Percentiles rank a stretch among this genome's conserved stretches.
These are phyloP conservation scores for Poeciliopsis retropinna DNA, from an alignment of 2,113 vertebrate species.

Conservation along the genomic window DNA sequence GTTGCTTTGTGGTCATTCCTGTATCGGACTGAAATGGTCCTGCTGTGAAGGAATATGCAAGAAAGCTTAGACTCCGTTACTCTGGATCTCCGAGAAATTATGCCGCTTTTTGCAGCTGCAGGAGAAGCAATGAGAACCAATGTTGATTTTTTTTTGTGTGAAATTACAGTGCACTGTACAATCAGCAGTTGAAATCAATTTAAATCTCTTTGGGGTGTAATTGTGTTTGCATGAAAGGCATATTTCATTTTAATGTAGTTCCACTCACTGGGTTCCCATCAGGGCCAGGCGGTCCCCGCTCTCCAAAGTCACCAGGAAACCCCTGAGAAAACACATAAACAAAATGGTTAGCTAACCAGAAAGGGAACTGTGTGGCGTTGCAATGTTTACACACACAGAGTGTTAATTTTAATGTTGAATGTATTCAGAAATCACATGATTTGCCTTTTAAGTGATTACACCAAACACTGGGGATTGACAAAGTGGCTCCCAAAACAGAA, in stretches of 20 bases:
- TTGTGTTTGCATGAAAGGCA: background rate
- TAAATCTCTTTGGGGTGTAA: slow-evolving; percentile 12
- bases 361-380: background rate
- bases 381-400: slow-evolving; percentile 19
- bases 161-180: background rate
- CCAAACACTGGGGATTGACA: slow-evolving; percentile 22
- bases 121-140: background rate
- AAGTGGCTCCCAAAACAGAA: slow-evolving; percentile 46
- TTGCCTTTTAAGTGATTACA: slow-evolving; percentile 13
- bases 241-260: background rate
- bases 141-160: background rate
- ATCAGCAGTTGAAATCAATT: background rate
- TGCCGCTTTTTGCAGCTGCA: background rate
- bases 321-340: slow-evolving; percentile 82
- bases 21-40: slow-evolving; percentile 6
- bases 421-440: background rate
- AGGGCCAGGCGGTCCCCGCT: slow-evolving; percentile 91
- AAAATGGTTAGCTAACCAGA: slow-evolving; percentile 26
- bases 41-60: background rate
- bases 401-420: slow-evolving; percentile 13
- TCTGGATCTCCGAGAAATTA: background rate
- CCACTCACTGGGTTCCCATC: slow-evolving; percentile 96
- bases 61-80: background rate
- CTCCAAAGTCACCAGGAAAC: slow-evolving; percentile 93
- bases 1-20: background rate